Base-by-base conservation (phyloP, 2,888 invertebrate species). In the Onchidella celtica region DNA sequence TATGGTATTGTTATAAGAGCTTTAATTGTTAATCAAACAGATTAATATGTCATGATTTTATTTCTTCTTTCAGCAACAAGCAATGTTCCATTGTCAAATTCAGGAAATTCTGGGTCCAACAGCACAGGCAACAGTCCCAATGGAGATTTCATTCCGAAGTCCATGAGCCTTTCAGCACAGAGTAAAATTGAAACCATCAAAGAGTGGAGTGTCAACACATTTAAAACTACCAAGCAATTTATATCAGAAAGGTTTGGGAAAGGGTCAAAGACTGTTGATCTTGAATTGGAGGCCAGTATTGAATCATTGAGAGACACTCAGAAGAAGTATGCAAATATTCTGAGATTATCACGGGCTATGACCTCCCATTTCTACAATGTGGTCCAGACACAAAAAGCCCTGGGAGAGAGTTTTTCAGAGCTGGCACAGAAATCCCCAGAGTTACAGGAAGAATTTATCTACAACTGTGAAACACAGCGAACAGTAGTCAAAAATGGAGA, bases 121-220 rank as follows among this genome's bases (percentile, higher is more conserved):
- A 76, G 76, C 36, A 65, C 74, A 57, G 81, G 81, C 29, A 87
- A 85, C 66, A 87, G 88, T 57, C 85, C 86, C 36, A 89, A 91
- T 81, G 91, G 91, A 21, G 90, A 90, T 75, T 89, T 90, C 84
- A 85, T 89, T 34, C 89, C 90, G 27, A 89, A 88, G 79, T 85
- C 85, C 14, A 88, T 90, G 82, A 87, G 89, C 29, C 88, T 88
- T 24, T 75, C 87, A 17, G 90, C 90, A 32, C 87, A 88, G 55
- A 90, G 90, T 77, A 92, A 92, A 85, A 86, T 99, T 91, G 99
- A 99, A 93, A 96, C 96, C 81, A 95, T 99, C 85, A 97, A 97
- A 93, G 97, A 97, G 92, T 99, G 99, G 99, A 97, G 98, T 85
- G 97, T 99, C 92, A 98, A 98, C 83, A 99, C 99, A 0, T 99